Evolutionary conservation across 2,797 vertebrate genomes (phyloP).

Genomic region (Fringilla coelebs): DNA sequence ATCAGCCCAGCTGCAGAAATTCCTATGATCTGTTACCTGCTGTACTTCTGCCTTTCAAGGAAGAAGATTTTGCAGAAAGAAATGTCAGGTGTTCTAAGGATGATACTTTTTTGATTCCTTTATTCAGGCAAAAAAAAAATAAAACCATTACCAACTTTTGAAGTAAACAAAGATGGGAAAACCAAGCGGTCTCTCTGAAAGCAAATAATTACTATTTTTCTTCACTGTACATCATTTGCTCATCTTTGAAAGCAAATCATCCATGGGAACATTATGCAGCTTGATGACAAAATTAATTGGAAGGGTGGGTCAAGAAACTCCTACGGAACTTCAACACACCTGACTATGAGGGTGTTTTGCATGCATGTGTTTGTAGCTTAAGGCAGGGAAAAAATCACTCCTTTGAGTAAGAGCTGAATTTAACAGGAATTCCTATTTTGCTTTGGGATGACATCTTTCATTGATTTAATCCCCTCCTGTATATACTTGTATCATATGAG

Average conservation of each 20-base stretch:
- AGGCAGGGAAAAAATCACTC: neutral
- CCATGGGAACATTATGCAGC: neutral
- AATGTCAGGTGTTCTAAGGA: neutral
- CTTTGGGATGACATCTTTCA: conserved; percentile 76
- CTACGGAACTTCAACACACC: neutral
- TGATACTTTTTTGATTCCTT: neutral
- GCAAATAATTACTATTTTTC: neutral
- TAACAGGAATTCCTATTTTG: conserved; percentile 70
- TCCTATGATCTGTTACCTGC: neutral
- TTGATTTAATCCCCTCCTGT: conserved; percentile 70
- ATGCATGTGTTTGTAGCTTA: neutral
- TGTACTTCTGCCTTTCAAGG: neutral
- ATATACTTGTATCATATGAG: conserved; percentile 46
- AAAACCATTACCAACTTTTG: neutral
- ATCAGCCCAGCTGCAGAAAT: neutral
- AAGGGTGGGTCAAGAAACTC: neutral
- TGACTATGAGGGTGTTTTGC: neutral
- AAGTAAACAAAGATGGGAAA: neutral
- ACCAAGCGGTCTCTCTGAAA: neutral
- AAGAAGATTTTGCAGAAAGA: neutral
- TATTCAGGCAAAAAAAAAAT: neutral
- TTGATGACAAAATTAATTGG: neutral
- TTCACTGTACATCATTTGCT: neutral
- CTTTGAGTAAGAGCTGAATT: conserved; percentile 52
- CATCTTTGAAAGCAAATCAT: neutral